These are phyloP conservation scores for Myotis vivesi DNA, from an alignment of 2,797 vertebrate genomes.

Conservation along the genomic window DNA sequence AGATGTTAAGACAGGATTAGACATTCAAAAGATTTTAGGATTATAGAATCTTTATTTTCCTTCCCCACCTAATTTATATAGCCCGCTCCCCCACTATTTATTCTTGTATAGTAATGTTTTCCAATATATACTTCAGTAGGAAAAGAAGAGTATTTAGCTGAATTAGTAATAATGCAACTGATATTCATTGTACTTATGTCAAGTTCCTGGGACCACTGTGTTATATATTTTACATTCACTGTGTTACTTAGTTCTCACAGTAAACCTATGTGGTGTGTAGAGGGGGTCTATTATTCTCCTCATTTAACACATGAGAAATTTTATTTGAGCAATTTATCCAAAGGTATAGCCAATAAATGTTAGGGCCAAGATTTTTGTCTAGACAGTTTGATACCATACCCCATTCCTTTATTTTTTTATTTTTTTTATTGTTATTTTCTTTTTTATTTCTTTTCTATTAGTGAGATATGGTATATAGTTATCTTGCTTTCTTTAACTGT, in stretches of 20 bases:
- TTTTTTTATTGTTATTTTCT: too few relatives aligned
- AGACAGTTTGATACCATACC: neutral
- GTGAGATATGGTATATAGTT: too few relatives aligned
- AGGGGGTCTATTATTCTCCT: neutral
- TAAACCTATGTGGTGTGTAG: neutral
- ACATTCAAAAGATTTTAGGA: neutral
- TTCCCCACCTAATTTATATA: neutral
- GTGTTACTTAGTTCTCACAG: neutral
- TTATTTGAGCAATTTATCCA: conserved; percentile 1
- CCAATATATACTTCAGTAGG: neutral
- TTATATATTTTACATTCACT: neutral
- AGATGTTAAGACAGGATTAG: neutral
- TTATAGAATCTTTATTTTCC: neutral
- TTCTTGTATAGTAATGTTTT: neutral
- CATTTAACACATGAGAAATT: neutral
- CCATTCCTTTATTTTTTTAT: too few relatives aligned
- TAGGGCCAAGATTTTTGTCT: neutral
- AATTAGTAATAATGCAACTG: neutral
- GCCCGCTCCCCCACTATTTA: neutral
- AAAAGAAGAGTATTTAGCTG: neutral
- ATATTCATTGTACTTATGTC: neutral
- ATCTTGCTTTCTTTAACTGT: too few relatives aligned
- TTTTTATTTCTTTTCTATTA: too few relatives aligned
- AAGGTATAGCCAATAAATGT: neutral
- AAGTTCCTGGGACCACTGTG: neutral